Evolutionary conservation across 2,797 vertebrate genomes (phyloP).

Genomic region (Taenioides sp.): DNA sequence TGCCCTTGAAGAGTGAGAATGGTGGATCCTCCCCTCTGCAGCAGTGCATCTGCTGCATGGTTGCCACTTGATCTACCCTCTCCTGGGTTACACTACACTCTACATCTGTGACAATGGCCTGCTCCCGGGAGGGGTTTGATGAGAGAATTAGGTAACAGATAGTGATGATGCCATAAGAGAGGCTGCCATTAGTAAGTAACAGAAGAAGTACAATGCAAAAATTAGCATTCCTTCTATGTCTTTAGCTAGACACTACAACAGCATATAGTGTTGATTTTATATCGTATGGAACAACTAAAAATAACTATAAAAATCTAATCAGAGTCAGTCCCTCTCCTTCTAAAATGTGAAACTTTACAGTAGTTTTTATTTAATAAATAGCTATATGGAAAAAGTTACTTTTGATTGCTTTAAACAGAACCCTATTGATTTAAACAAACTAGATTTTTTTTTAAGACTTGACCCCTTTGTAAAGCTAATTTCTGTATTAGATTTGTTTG

Average conservation of each 20-base stretch:
- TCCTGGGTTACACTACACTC: conserved; percentile 61
- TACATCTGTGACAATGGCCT: conserved; percentile 25
- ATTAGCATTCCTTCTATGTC: too few relatives aligned
- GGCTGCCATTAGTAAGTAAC: not conserved
- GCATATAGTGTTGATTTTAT: too few relatives aligned
- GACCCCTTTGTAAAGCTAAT: not conserved
- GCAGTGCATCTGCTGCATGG: conserved; percentile 62
- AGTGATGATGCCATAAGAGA: conserved; percentile 21
- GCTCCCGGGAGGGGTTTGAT: conserved; percentile 31
- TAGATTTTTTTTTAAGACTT: too few relatives aligned
- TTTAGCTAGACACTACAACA: too few relatives aligned
- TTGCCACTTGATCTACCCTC: conserved; percentile 63
- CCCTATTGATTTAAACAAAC: too few relatives aligned
- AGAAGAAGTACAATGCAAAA: not conserved
- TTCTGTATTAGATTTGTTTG: not conserved
- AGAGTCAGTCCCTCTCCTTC: too few relatives aligned
- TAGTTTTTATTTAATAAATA: too few relatives aligned
- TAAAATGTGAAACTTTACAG: too few relatives aligned
- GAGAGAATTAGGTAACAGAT: conserved; percentile 20
- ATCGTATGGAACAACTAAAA: too few relatives aligned
- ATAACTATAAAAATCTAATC: too few relatives aligned
- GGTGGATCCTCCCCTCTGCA: conserved; percentile 72
- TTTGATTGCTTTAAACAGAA: not conserved
- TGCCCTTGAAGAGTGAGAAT: conserved; percentile 60
- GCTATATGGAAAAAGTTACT: too few relatives aligned